Evolutionary conservation across 2,113 vertebrate species (phyloP).

Genomic region (Phaethon lepturus): DNA sequence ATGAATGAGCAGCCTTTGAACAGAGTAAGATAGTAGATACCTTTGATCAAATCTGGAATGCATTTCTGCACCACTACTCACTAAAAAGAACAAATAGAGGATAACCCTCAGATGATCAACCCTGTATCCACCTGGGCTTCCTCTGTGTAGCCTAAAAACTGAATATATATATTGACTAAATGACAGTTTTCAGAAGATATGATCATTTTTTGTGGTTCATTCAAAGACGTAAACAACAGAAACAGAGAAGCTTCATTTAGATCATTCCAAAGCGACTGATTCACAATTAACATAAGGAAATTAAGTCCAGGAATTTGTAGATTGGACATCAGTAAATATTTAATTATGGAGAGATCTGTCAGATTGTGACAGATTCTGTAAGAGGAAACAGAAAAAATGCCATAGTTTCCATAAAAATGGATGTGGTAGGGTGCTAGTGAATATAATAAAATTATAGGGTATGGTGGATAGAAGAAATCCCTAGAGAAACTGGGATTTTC

Average conservation of each 20-base stretch:
- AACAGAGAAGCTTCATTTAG: background rate
- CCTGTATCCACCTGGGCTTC: background rate
- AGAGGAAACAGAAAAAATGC: background rate
- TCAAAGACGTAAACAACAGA: background rate
- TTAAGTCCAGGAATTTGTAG: background rate
- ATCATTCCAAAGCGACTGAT: background rate
- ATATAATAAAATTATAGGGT: background rate
- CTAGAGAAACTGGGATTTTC: background rate
- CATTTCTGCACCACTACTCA: background rate
- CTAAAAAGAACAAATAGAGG: constrained; percentile 67
- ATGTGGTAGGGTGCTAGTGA: background rate
- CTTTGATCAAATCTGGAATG: constrained; percentile 61
- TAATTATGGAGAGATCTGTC: background rate
- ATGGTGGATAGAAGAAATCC: background rate
- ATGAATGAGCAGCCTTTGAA: constrained; percentile 64
- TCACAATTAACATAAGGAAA: background rate
- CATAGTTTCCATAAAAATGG: background rate
- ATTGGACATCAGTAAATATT: background rate
- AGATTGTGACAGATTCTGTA: background rate
- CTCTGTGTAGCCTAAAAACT: background rate
- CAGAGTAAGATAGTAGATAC: constrained; percentile 11
- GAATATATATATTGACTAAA: constrained; percentile 11
- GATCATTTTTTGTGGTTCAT: background rate
- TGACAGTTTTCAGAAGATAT: background rate
- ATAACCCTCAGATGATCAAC: constrained; percentile 27